Conservation (phyloP, 2,113 vertebrate species). For the Tylochromis polylepis region DNA sequence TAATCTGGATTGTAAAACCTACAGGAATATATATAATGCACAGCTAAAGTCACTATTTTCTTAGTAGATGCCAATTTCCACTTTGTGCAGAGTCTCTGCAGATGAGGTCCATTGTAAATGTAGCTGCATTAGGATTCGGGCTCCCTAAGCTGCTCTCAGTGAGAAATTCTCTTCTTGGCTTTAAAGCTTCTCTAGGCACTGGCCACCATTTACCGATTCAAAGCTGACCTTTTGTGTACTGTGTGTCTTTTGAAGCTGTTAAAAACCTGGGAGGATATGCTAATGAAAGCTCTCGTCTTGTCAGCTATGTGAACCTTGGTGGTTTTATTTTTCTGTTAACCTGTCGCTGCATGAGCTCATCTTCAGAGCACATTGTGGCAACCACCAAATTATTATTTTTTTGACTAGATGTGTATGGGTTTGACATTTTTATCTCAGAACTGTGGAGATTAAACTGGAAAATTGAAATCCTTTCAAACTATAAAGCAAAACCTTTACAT, state of each 20-base stretch:
- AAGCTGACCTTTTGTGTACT: background rate
- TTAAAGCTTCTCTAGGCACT: background rate
- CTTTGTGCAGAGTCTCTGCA: background rate
- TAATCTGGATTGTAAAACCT: background rate
- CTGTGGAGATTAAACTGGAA: background rate
- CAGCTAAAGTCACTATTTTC: slow-evolving; percentile 4
- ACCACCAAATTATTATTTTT: background rate
- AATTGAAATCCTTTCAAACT: background rate
- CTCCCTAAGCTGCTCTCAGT: background rate
- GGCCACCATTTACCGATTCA: background rate
- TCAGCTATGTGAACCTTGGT: background rate
- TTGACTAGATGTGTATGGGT: background rate
- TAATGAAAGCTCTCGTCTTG: background rate
- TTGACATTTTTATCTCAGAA: background rate
- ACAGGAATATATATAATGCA: background rate
- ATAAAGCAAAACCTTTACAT: background rate
- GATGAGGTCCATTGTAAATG: background rate
- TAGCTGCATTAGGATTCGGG: background rate
- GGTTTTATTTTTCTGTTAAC: background rate
- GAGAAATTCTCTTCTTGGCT: background rate
- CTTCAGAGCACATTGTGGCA: background rate
- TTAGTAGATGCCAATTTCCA: background rate
- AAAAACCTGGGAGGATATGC: background rate
- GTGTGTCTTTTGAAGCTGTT: background rate
- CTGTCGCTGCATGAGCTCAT: background rate